phyloP scores from a whole-genome alignment of 2,113 vertebrate species.

The Chaetops frenatus region DNA sequence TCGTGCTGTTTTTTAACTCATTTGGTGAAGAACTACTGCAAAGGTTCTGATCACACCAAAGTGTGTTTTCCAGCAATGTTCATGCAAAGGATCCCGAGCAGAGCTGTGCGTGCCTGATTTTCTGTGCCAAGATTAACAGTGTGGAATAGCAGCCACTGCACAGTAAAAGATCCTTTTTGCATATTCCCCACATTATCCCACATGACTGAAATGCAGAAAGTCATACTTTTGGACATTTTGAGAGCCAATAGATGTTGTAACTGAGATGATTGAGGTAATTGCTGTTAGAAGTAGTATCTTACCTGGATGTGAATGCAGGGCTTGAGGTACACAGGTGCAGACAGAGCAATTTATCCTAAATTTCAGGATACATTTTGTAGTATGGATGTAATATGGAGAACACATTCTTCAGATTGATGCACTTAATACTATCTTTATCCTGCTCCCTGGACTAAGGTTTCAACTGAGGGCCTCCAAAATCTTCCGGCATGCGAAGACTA shows the following conservation, averaged over 20 bases:
- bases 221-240: not conserved
- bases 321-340: rapidly evolving
- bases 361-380: not conserved
- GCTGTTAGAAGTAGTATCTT: not conserved
- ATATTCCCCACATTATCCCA: not conserved
- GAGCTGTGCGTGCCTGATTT: not conserved
- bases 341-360: not conserved
- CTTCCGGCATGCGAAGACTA: not conserved
- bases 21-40: not conserved
- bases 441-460: not conserved
- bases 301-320: not conserved
- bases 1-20: not conserved
- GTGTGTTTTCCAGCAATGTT: not conserved
- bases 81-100: not conserved
- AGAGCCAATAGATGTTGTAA: not conserved
- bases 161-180: not conserved
- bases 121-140: not conserved
- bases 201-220: not conserved
- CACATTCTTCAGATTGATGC: not conserved
- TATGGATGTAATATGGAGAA: not conserved
- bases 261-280: not conserved
- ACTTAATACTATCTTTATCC: not conserved
- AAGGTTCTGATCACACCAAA: not conserved
- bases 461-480: not conserved
- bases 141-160: not conserved